A percentile compares a stretch with the other conserved stretches of the same genome.
phyloP scores from a whole-genome alignment of 2,113 vertebrate species.

The Melanostigma gelatinosum region DNA sequence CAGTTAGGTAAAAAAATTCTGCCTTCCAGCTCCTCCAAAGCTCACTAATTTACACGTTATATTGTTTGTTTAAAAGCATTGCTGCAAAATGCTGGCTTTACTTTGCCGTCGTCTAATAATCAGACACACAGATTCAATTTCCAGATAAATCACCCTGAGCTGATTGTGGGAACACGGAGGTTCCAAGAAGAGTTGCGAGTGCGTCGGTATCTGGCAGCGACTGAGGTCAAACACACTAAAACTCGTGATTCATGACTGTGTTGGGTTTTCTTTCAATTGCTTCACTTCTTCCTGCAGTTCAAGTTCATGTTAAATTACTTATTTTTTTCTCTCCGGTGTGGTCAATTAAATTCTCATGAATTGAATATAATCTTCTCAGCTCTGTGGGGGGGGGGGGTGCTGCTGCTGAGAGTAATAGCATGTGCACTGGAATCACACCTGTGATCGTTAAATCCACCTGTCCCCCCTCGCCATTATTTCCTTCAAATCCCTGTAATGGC shows the following conservation, averaged over 20 bases:
- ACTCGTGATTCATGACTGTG: slow-evolving; percentile 22
- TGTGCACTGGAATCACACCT: slow-evolving; percentile 41
- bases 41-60: not conserved
- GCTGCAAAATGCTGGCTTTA: slow-evolving; percentile 7
- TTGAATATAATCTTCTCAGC: slow-evolving; percentile 2
- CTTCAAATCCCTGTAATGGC: slow-evolving; percentile 59
- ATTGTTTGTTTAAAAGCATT: not conserved
- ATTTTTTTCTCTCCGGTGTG: not conserved
- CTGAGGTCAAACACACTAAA: slow-evolving; percentile 22
- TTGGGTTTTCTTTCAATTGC: slow-evolving; percentile 37
- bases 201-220: slow-evolving; percentile 17
- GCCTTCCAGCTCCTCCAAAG: not conserved
- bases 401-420: slow-evolving; percentile 3
- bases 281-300: slow-evolving; percentile 18
- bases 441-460: slow-evolving; percentile 65
- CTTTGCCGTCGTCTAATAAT: not conserved
- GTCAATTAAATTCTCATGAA: slow-evolving; percentile 5
- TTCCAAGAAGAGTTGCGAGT: slow-evolving; percentile 46
- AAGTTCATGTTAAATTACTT: slow-evolving; percentile 19
- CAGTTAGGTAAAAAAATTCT: not conserved
- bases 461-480: slow-evolving; percentile 36
- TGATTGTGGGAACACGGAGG: slow-evolving; percentile 15
- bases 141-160: slow-evolving; percentile 35
- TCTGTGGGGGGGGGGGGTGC: not conserved
- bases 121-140: not conserved